Evolutionary conservation across 2,113 vertebrate species (phyloP), one percentile per base, ranked within the genome.

Genomic region (Ailuropoda melanoleuca): DNA sequence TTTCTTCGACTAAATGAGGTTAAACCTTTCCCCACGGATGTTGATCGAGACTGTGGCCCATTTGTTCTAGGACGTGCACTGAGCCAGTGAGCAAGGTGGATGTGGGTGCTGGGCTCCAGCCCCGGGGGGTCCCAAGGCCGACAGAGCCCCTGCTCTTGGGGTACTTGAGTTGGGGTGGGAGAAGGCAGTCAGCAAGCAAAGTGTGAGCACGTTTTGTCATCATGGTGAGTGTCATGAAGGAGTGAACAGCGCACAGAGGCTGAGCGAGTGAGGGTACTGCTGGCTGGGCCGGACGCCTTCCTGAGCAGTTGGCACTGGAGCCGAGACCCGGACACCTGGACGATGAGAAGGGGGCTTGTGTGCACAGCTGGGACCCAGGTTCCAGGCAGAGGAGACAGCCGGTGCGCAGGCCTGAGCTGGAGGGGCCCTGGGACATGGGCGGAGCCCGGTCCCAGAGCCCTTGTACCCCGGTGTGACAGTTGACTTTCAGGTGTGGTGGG

Each of bases 21-120:
- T n/a, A 15, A 24, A 24, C 31, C n/a, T 37, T 14, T 56, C 60
- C 48, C 39, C 15, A 1, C 0, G 9, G 39, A 8, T 60, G 72
- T 39, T 62, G 70, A 9, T 23, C 2, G 31, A n/a, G 72, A 39
- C 74, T 2, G 3, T 19, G n/a, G 39, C 55, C 19, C 26, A 8
- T 60, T 50, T 23, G 2, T n/a, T 26, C 7, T 6, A 8, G 68
- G 66, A 12, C 0, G 0, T 6, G 13, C 23, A 10, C 9, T 53
- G 34, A 62, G 43, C 70, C 39, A 26, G 4, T 26, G 18, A 56
- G 75, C 8, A 19, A 34, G 50, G 55, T 62, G 34, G 75, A 21
- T 3, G 15, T 19, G 60, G 88, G 26, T 37, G 60, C 5, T 0
- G 0, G 74, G 23, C 4, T 26, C 37, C 46, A 23, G 34, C 17